phyloP scores from a whole-genome alignment of 2,888 invertebrate species.

The Scaeva pyrastri region DNA sequence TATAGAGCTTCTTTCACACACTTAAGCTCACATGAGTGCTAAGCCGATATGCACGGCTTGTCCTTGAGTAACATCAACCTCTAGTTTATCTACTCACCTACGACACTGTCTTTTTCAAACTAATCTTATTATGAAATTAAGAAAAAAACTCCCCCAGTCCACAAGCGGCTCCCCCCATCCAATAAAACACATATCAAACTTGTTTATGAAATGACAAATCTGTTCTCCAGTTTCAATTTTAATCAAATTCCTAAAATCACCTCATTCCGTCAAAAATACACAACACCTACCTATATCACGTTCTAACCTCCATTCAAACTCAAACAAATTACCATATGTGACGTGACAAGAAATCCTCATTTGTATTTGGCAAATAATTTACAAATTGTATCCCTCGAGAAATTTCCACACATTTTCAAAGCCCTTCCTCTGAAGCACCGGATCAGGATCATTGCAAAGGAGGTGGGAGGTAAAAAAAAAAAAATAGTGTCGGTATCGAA shows the following conservation, averaged over 20 bases:
- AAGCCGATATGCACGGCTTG: no score
- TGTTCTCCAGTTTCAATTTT: slow-evolving; percentile 21
- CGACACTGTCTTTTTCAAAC: not conserved
- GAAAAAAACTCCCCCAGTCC: not conserved
- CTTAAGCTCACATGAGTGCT: no score
- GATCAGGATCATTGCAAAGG: not conserved
- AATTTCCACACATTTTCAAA: slow-evolving; percentile 48
- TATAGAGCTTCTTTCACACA: no score
- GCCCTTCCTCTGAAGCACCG: not conserved
- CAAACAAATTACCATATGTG: slow-evolving; percentile 78
- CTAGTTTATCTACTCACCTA: not conserved
- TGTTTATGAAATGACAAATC: slow-evolving; percentile 18
- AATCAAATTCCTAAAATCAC: slow-evolving; percentile 25
- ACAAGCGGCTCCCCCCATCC: not conserved
- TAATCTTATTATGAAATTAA: not conserved
- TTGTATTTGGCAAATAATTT: slow-evolving; percentile 71
- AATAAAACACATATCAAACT: not conserved
- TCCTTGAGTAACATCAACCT: no score
- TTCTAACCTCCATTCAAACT: slow-evolving; percentile 10
- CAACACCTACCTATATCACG: slow-evolving; percentile 32
- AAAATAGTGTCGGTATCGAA: slow-evolving; percentile 43
- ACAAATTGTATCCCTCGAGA: slow-evolving; percentile 72
- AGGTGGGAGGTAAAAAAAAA: not conserved
- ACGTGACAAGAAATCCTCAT: slow-evolving; percentile 79
- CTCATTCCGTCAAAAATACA: slow-evolving; percentile 12